A percentile compares a stretch with the other conserved stretches of the same genome.
Evolutionary conservation across 2,888 invertebrate genomes (phyloP).

Genomic region (Lutraria lutraria): DNA sequence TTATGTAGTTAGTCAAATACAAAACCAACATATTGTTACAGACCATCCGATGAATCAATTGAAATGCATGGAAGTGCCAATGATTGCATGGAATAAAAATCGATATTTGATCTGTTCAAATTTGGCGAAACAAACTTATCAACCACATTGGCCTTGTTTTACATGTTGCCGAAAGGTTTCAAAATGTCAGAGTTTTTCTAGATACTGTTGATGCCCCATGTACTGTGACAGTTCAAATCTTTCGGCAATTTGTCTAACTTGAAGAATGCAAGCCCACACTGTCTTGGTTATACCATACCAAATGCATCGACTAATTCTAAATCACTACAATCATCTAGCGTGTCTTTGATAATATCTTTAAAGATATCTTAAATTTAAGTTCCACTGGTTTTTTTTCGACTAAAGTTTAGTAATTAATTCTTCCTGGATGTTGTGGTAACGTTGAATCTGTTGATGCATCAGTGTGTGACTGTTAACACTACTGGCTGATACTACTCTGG

Average conservation of each 20-base stretch:
- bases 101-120: not conserved
- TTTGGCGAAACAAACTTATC: not conserved
- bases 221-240: not conserved
- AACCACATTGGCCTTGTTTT: not conserved
- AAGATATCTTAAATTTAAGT: too few species aligned
- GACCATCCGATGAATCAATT: too few species aligned
- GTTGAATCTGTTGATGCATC: not conserved
- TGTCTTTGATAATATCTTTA: too few species aligned
- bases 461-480: not conserved
- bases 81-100: too few species aligned
- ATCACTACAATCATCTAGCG: too few species aligned
- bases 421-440: not conserved
- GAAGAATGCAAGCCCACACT: not conserved
- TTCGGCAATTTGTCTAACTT: not conserved
- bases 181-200: too few species aligned
- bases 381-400: too few species aligned
- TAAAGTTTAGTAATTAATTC: too few species aligned
- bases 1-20: too few species aligned
- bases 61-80: too few species aligned
- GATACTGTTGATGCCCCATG: not conserved
- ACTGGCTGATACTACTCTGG: not conserved
- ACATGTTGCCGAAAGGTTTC: not conserved
- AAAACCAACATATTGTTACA: too few species aligned
- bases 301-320: not conserved
- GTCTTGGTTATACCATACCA: not conserved